Evolutionary conservation across 2,113 vertebrate species (phyloP), one percentile per base, ranked within the genome.

Genomic region (Apodemus speciosus): DNA sequence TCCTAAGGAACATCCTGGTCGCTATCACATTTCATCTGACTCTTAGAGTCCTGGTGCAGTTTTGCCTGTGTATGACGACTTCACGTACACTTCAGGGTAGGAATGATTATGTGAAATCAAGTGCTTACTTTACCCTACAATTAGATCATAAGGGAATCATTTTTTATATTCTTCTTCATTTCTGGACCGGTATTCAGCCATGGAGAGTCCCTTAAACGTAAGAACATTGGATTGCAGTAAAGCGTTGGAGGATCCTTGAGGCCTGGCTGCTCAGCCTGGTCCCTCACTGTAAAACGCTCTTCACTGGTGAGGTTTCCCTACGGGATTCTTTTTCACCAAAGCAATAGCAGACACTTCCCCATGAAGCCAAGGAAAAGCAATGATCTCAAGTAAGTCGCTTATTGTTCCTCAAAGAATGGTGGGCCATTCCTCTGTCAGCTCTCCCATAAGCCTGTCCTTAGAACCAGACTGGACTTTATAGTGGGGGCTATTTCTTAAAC

Each of bases 371-470:
- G 87, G 69, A n/a, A 68, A 68, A 89, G 58, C 83, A 1, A 43
- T 83, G 43, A 27, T 88, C 81, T 91, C 30, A 56, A 30, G 72
- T 96, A 89, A 72, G n/a, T 93, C 68, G 89, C 83, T 73, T 76
- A 7, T 94, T 56, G 88, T n/a, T 35, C 14, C 80, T 23, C 30
- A 95, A 43, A 85, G 21, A 58, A 35, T 38, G 71, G 64, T 1
- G 0, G 62, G 88, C 87, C 68, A 76, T 71, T 73, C 58, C 18
- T 77, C 46, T 89, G 75, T 95, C 68, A 80, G 40, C 95, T 96
- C 58, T 69, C 89, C 60, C 71, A 93, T 89, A 84, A 93, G 13
- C 8, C 76, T 96, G 40, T 86, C 68, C 84, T 88, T 89, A 92
- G 89, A 92, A 89, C 23, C 58, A 96, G 32, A 27, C 3, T 20